phyloP scores from a whole-genome alignment of 2,888 invertebrate genomes.

The Tetanocera ferruginea region DNA sequence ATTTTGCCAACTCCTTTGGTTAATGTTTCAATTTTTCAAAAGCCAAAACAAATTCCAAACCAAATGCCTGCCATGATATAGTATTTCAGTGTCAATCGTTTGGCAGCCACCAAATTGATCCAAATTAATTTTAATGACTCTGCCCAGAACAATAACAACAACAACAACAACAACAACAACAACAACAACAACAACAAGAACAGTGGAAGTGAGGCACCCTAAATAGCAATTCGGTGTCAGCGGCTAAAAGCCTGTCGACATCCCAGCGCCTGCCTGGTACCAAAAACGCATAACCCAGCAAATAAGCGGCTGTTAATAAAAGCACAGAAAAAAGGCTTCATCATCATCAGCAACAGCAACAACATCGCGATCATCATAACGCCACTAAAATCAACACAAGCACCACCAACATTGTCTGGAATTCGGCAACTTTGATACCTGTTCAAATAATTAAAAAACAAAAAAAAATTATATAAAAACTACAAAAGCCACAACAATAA shows the following conservation, averaged over 20 bases:
- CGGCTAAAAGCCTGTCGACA: slow-evolving; percentile 68
- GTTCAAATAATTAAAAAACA: not conserved
- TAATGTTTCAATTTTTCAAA: slow-evolving; percentile 10
- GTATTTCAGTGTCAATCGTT: slow-evolving; percentile 66
- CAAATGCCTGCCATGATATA: slow-evolving; percentile 28
- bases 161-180: slow-evolving; percentile 50
- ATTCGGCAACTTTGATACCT: slow-evolving; percentile 40
- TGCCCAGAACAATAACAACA: slow-evolving; percentile 47
- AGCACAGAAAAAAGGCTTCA: not conserved
- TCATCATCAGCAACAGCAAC: not conserved
- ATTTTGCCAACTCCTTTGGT: not conserved
- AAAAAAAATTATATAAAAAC: not conserved
- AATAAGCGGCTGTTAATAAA: not conserved
- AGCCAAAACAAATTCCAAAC: not conserved
- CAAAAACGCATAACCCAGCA: slow-evolving; percentile 44
- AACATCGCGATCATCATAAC: slow-evolving; percentile 49
- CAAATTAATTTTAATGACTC: slow-evolving; percentile 69
- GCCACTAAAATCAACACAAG: slow-evolving; percentile 52
- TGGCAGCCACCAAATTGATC: slow-evolving; percentile 68
- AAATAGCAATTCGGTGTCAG: slow-evolving; percentile 70
- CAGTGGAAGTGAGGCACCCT: slow-evolving; percentile 52
- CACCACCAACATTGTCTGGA: slow-evolving; percentile 53
- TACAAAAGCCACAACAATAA: slow-evolving; percentile 53
- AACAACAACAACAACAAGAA: not conserved
- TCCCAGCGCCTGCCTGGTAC: slow-evolving; percentile 38